Evolutionary conservation across 2,888 invertebrate genomes (phyloP), one percentile per base, ranked within the genome.

Genomic region (Leptopilina myrica): DNA sequence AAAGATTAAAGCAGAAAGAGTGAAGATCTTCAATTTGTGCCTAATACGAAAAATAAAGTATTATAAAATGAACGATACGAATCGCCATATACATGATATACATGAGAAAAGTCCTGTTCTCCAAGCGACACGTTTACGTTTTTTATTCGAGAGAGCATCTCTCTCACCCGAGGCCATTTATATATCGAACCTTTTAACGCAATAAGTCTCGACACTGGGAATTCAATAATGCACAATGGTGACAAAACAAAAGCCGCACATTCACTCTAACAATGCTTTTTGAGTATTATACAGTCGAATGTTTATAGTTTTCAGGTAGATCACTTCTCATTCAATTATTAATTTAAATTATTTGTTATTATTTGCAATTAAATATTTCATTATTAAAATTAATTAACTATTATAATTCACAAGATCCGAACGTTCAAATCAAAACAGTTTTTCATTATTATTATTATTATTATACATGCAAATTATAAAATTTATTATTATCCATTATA

Each of bases 161-260:
- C 33, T 53, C 11, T 53, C 11, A 43, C 43, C 43, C 79, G 78
- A 78, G 78, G 77, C 79, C 78, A 80, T 81, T 80, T 78, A 59
- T 78, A 59, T 75, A 76, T 75, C 75, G 75, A 76, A 78, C 65
- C 11, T 43, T 73, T 75, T 79, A 80, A 79, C 76, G 80, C 66
- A 79, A 82, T 79, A 82, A 82, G 69, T 76, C 78, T 66, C 79
- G 79, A 82, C 80, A 76, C 65, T 67, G 59, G 79, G 79, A 82
- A 82, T 82, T 81, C 82, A 82, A 82, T 80, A 82, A 80, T 76
- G 79, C 79, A 80, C 66, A 77, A 46, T 46, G 15, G 75, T 76
- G 73, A 46, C 73, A 40, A 53, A n/a, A 15, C 33, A 53, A n/a
- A 15, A 59, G 33, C 56, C 33, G 33, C n/a, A 73, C 56, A 73